Base-by-base conservation (phyloP, 1,140 invertebrate genomes). In the Drosophila orena region DNA sequence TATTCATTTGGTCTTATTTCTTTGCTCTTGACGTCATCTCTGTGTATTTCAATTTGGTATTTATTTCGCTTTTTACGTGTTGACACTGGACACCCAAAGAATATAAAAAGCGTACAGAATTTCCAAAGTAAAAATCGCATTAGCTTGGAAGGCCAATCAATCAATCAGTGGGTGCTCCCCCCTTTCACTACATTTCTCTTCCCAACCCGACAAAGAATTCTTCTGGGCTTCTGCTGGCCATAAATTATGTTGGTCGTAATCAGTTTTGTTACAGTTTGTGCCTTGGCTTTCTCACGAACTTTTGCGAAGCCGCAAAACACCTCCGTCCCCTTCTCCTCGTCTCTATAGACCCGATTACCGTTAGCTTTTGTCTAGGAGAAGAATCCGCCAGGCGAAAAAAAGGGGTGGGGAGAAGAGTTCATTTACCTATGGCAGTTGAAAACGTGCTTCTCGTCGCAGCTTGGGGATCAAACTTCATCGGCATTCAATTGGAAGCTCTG, bases 221-320 rank as follows among this genome's bases (percentile, higher is more conserved):
- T 78, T 78, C 69, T 75, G 57, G 75, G 68, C 62, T 81, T 68
- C 17, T 54, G 74, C 54, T 55, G 75, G 58, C 78, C 83, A 86
- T 86, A 86, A 88, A 86, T 88, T 76, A 88, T 76, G 62, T 68
- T 77, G 72, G 72, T 37, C 79, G 83, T 88, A 86, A 86, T 88
- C 83, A 83, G 68, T 79, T 86, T 83, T 79, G 83, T 83, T 88
- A 88, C 84, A 89, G 84, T 88, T 88, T 84, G 68, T 71, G 38
- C 44, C 46, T 49, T 34, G 72, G 35, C 52, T 60, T 86, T 86
- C 75, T 83, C 79, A 88, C 75, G 83, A 77, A 70, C 56, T 77
- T 77, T 77, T 55, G 62, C 64, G 42, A 74, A 75, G 72, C 70
- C 72, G 72, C 72, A 74, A 74, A 74, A 74, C 80, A 44, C 11